Evolutionary conservation across 2,888 invertebrate genomes (phyloP).

Genomic region (Perizoma affinitatum): DNA sequence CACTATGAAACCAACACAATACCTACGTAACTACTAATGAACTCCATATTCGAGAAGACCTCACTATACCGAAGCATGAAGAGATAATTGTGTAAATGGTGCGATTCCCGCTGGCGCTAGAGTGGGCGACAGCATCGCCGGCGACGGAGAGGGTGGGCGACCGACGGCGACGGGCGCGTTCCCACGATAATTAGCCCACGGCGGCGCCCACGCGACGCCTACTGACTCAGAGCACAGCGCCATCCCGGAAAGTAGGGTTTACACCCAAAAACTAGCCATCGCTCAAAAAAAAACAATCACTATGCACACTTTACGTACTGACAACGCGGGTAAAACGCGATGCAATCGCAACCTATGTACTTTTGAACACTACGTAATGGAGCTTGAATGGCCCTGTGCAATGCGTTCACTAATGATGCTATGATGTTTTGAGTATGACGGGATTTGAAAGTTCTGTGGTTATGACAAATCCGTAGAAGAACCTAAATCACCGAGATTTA

Average conservation of each 20-base stretch:
- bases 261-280: background rate
- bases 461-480: too few relatives aligned
- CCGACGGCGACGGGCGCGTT: constrained; percentile 48
- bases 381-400: too few relatives aligned
- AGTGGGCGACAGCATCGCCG: constrained; percentile 31
- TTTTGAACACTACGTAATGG: too few relatives aligned
- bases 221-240: constrained; percentile 51
- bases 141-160: constrained; percentile 43
- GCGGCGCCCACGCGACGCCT: constrained; percentile 53
- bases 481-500: too few relatives aligned
- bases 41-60: background rate
- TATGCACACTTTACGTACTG: too few relatives aligned
- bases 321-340: too few relatives aligned
- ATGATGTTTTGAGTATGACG: too few relatives aligned
- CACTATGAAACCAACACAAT: background rate
- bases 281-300: too few relatives aligned
- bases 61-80: background rate
- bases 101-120: constrained; percentile 42
- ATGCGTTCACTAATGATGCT: too few relatives aligned
- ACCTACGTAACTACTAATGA: background rate
- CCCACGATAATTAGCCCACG: constrained; percentile 80
- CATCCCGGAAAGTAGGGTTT: constrained; percentile 50
- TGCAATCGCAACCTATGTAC: too few relatives aligned
- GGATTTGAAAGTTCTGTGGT: too few relatives aligned
- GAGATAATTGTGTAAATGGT: background rate